Percentiles rank a stretch among this genome's conserved stretches.
Evolutionary conservation across 2,888 invertebrate species (phyloP).

Genomic region (Raillietiella orientalis): DNA sequence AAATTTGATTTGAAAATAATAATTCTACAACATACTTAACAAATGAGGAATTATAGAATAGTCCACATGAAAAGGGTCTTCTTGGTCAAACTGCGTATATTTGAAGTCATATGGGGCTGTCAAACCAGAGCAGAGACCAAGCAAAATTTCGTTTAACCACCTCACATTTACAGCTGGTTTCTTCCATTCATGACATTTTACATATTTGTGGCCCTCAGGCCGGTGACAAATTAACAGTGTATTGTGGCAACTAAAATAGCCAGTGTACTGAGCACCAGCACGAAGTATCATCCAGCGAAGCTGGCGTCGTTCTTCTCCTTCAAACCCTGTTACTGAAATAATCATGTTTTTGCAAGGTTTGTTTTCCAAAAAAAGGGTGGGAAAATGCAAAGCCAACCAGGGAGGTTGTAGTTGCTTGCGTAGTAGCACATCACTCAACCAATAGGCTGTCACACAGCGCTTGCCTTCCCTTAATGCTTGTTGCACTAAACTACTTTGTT

Average conservation of each 20-base stretch:
- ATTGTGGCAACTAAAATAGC: conserved; percentile 18
- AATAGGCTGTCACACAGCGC: conserved; percentile 45
- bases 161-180: conserved; percentile 67
- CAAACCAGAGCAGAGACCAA: conserved; percentile 51
- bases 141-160: conserved; percentile 70
- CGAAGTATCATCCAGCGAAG: conserved; percentile 47
- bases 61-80: conserved; percentile 52
- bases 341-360: conserved; percentile 24
- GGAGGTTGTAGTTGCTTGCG: conserved; percentile 64
- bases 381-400: conserved; percentile 74
- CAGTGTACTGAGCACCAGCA: conserved; percentile 47
- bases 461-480: conserved; percentile 24
- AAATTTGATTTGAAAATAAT: conserved; percentile 1
- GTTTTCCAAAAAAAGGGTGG: conserved; percentile 16
- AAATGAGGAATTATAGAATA: conserved; percentile 53
- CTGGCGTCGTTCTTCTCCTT: conserved; percentile 44
- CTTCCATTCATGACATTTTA: conserved; percentile 67
- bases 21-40: conserved; percentile 34
- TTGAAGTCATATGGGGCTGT: conserved; percentile 24
- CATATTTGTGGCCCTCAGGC: conserved; percentile 35
- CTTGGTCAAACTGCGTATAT: conserved; percentile 52
- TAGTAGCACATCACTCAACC: conserved; percentile 65
- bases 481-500: conserved; percentile 1
- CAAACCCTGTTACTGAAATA: conserved; percentile 59
- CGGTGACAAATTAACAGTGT: conserved; percentile 16